A percentile compares a stretch with the other conserved stretches of the same genome.
Evolutionary conservation across 2,797 vertebrate genomes (phyloP).

Genomic region (Argya squamiceps): DNA sequence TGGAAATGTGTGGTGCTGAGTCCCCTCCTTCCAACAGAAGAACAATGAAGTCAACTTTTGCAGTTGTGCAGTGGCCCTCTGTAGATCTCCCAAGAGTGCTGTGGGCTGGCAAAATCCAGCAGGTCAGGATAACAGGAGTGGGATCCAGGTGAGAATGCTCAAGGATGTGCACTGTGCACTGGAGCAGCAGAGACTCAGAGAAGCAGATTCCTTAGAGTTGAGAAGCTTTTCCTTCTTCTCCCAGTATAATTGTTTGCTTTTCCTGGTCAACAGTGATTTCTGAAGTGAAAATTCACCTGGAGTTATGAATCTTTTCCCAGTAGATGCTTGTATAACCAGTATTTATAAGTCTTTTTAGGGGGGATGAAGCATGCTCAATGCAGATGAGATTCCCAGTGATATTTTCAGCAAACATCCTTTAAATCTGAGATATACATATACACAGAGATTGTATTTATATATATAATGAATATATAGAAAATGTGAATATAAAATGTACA

Average conservation of each 20-base stretch:
- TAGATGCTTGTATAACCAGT: neutral
- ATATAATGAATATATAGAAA: neutral
- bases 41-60: neutral
- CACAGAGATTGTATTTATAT: neutral
- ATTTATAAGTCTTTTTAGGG: neutral
- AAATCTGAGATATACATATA: neutral
- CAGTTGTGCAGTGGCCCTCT: neutral
- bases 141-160: neutral
- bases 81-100: neutral
- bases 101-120: neutral
- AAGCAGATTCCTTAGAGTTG: neutral
- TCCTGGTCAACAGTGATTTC: neutral
- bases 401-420: neutral
- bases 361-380: neutral
- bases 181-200: neutral
- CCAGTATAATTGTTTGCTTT: neutral
- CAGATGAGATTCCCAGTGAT: neutral
- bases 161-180: neutral
- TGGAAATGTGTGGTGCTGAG: neutral
- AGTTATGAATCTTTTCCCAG: neutral
- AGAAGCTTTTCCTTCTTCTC: neutral
- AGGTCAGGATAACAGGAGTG: neutral
- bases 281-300: neutral
- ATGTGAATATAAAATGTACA: neutral
- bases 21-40: neutral